Evolutionary conservation across 2,888 invertebrate genomes (phyloP).

Genomic region (Dasypolia templi): DNA sequence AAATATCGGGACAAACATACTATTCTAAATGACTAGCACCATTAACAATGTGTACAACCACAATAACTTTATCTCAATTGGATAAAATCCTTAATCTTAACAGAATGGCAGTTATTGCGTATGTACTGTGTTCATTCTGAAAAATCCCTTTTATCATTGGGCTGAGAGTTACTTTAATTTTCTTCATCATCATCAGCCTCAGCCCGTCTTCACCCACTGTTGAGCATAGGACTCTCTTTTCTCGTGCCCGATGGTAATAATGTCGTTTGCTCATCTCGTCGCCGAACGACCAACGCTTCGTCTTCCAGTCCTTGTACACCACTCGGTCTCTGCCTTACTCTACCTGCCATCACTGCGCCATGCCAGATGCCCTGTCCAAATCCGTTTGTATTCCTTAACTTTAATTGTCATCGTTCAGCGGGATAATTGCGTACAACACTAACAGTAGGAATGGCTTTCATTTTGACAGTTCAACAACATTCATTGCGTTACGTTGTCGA

Average conservation of each 20-base stretch:
- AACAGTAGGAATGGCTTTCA: too few species aligned
- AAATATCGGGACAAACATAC: neutral
- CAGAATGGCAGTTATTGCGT: neutral
- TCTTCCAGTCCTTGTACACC: neutral
- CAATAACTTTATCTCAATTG: neutral
- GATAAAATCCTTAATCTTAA: neutral
- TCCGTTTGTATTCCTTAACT: neutral
- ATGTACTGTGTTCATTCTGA: neutral
- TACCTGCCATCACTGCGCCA: neutral
- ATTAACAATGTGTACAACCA: neutral
- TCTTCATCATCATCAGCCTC: neutral
- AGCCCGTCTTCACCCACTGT: neutral
- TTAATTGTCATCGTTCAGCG: neutral
- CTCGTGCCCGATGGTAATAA: neutral
- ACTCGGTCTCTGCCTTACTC: neutral
- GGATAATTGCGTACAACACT: too few species aligned
- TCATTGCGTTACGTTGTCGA: too few species aligned
- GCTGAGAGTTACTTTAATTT: neutral
- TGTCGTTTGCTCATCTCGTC: neutral
- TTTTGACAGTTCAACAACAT: too few species aligned
- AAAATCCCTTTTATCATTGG: neutral
- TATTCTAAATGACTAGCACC: neutral
- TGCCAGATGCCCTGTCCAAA: too few species aligned
- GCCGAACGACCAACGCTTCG: neutral
- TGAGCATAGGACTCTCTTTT: neutral